These are phyloP conservation scores for Cerastis leucographa DNA, from an alignment of 2,888 invertebrate genomes.

Conservation along the genomic window DNA sequence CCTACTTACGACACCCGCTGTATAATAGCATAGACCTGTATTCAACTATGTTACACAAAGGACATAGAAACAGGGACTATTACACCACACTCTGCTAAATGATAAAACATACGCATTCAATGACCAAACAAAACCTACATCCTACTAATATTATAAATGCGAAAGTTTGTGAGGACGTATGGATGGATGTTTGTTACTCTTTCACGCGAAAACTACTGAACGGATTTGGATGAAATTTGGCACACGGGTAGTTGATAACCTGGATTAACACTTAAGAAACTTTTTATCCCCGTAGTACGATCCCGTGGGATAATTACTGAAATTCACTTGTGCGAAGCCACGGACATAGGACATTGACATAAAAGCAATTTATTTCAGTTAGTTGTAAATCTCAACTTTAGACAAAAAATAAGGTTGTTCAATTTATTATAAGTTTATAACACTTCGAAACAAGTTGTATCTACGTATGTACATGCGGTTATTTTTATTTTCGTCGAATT, in stretches of 20 bases:
- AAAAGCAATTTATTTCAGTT: neutral
- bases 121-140: neutral
- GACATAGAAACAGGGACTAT: constrained; percentile 43
- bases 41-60: constrained; percentile 59
- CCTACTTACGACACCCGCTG: constrained; percentile 70
- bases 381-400: neutral
- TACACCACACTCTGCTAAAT: constrained; percentile 31
- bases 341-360: neutral
- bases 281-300: too few species aligned
- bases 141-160: too few species aligned
- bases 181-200: too few species aligned
- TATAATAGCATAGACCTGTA: constrained; percentile 68
- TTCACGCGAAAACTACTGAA: too few species aligned
- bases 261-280: too few species aligned
- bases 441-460: constrained; percentile 5
- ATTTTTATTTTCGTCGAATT: constrained; percentile 15
- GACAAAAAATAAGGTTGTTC: constrained; percentile 13
- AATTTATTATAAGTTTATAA: neutral
- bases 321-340: too few species aligned
- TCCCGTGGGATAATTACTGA: too few species aligned
- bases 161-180: too few species aligned
- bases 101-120: constrained; percentile 10
- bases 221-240: too few species aligned
- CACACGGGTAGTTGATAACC: too few species aligned
- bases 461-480: neutral